Conservation (phyloP, 1,140 invertebrate species). For the Melanaphis sacchari region DNA sequence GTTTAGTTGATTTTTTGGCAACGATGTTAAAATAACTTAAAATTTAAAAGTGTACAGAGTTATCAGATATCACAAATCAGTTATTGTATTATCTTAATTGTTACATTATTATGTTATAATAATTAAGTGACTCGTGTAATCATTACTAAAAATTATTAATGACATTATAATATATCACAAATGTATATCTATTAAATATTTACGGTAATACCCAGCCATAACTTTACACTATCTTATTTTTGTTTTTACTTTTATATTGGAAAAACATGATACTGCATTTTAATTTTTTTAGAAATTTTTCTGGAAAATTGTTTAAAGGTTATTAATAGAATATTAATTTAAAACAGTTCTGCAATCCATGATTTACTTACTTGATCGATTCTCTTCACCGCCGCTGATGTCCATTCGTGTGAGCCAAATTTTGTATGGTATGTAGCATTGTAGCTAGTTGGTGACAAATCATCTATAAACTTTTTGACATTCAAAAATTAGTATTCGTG, state of each 20-base stretch:
- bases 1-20: neutral
- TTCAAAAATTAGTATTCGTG: conserved; percentile 23
- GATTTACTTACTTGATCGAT: neutral
- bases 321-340: no score
- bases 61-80: neutral
- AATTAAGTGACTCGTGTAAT: neutral
- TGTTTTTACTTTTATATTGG: no score
- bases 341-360: neutral
- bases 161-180: neutral
- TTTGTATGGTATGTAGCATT: neutral
- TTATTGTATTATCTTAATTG: neutral
- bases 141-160: neutral
- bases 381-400: neutral
- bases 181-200: neutral
- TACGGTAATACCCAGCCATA: neutral
- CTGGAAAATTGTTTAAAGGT: no score
- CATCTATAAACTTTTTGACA: neutral
- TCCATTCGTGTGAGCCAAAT: neutral
- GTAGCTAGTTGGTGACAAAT: neutral
- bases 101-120: neutral
- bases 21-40: neutral
- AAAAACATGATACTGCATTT: neutral
- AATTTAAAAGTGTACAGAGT: neutral
- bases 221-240: no score
- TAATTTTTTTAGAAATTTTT: neutral